A percentile compares a stretch with the other conserved stretches of the same genome.
Evolutionary conservation across 2,888 invertebrate species (phyloP).

Genomic region (Strigamia maritima): DNA sequence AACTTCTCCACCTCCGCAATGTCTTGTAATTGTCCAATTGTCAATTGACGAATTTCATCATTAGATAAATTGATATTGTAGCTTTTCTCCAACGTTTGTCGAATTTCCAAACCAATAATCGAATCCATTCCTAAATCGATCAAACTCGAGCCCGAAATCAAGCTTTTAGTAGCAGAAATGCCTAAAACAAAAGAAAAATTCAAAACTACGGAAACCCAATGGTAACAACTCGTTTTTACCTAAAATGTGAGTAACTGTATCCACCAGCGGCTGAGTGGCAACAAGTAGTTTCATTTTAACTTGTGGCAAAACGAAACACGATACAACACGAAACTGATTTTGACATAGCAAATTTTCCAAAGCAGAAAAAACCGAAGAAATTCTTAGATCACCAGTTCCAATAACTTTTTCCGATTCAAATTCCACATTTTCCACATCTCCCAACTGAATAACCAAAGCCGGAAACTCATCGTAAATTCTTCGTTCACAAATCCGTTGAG

Average conservation of each 20-base stretch:
- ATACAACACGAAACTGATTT: conserved; percentile 71
- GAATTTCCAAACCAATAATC: conserved; percentile 97
- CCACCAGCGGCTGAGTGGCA: conserved; percentile 66
- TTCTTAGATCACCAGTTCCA: conserved; percentile 92
- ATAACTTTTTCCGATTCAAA: conserved; percentile 85
- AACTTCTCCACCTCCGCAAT: conserved; percentile 43
- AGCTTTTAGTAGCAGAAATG: conserved; percentile 59
- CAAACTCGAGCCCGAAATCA: conserved; percentile 71
- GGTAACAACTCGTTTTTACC: conserved; percentile 55
- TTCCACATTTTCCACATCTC: conserved; percentile 96
- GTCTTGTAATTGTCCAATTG: conserved; percentile 69
- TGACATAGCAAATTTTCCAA: conserved; percentile 88
- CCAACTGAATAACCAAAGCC: conserved; percentile 94
- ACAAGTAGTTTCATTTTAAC: conserved; percentile 64
- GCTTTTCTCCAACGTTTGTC: conserved; percentile 86
- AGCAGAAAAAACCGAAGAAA: conserved; percentile 84
- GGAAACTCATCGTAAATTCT: conserved; percentile 79
- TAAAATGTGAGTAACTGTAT: conserved; percentile 82
- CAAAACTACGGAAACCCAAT: no score
- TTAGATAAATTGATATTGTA: conserved; percentile 86
- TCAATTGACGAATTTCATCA: conserved; percentile 82
- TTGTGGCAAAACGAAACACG: conserved; percentile 79
- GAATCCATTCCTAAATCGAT: conserved; percentile 98
- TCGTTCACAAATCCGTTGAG: conserved; percentile 91
- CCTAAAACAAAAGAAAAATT: conserved; percentile 37